Evolutionary conservation across 2,113 vertebrate species (phyloP), one percentile per base, ranked within the genome.

Genomic region (Hippocampus guttulatus): DNA sequence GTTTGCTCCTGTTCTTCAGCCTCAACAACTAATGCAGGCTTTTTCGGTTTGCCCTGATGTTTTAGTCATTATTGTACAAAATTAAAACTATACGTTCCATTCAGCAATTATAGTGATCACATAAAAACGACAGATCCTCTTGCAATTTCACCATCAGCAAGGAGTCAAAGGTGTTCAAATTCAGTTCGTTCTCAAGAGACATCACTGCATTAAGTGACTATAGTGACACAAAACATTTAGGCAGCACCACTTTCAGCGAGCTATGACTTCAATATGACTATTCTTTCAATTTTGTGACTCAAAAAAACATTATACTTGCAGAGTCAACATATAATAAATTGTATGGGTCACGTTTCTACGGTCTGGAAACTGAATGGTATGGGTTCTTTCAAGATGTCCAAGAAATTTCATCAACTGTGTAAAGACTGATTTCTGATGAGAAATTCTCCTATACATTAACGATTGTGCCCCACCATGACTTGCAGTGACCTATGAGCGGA

Each of bases 401-500:
- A 27, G 23, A 15, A 14, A 18, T 41, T 18, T n/a, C 45, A 60
- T 63, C 60, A 38, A 7, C 33, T 38, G 8, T 68, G 63, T 7
- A 43, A 69, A 72, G 64, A 78, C 64, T 1, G 21, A 55, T 27
- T 58, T 25, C 23, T 27, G 4, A 58, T 5, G 1, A 15, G n/a
- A 58, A 75, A 75, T 58, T 63, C 49, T 51, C 57, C 55, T 68
- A 66, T 70, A n/a, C 61, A 75, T 66, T 45, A 27, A 66, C 57
- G 71, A 41, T 41, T 33, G n/a, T 38, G 61, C 58, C 55, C 64
- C 71, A 72, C 43, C 38, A 27, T 81, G 75, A 80, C 81, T 76
- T 57, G 45, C 5, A 23, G 70, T 84, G 81, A 81, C 83, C 66
- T 76, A 57, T 80, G 67, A 49, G 74, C 69, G 76, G 77, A 87